These are phyloP conservation scores for Mormyrus proboscirostris DNA, from an alignment of 2,797 vertebrate species.

Conservation along the genomic window DNA sequence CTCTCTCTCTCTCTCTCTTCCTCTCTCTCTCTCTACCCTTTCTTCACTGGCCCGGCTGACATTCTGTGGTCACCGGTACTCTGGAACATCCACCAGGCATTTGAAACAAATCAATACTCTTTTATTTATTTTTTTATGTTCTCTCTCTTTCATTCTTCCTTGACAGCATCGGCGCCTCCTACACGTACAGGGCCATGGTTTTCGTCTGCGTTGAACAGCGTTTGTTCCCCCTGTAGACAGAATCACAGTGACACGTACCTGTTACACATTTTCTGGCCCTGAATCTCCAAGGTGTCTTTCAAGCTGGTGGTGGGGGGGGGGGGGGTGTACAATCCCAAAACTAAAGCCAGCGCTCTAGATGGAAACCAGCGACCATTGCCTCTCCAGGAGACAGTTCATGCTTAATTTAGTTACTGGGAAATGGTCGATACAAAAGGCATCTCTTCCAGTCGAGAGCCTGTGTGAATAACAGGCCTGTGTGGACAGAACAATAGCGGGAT, in stretches of 20 bases:
- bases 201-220: background rate
- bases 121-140: background rate
- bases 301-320: background rate
- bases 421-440: constrained; percentile 6
- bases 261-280: background rate
- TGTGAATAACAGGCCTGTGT: background rate
- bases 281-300: background rate
- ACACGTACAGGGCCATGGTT: background rate
- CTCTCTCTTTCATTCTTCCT: constrained; percentile 25
- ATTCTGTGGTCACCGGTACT: constrained; percentile 7
- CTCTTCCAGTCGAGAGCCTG: background rate
- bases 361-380: background rate
- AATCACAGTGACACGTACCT: background rate
- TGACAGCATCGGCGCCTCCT: background rate
- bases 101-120: constrained; percentile 19
- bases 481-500: background rate
- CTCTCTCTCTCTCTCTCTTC: constrained; percentile 27
- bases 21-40: constrained; percentile 2
- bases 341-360: background rate
- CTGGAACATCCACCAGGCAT: constrained; percentile 8
- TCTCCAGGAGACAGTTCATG: background rate
- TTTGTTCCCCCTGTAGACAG: background rate
- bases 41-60: background rate
- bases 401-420: constrained; percentile 12
- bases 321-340: background rate